Conservation (phyloP, 2,797 vertebrate species). For the Tiaroga cobitis region DNA sequence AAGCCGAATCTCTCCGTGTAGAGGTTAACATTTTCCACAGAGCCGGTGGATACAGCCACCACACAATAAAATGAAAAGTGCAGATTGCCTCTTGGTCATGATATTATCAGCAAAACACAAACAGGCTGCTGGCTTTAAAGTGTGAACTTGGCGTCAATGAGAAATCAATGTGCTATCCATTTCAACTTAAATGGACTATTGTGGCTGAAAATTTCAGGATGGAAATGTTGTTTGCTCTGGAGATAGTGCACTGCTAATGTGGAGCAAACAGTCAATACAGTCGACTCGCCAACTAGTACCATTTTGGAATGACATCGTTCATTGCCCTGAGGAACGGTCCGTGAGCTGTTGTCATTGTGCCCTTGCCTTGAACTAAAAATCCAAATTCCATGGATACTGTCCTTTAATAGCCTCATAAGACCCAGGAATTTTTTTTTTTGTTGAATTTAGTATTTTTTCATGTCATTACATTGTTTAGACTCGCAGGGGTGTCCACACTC, state of each 20-base stretch:
- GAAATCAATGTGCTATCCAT: constrained; percentile 20
- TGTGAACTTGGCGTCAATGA: constrained; percentile 18
- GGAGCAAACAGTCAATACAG: constrained; percentile 5
- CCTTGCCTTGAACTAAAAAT: constrained; percentile 8
- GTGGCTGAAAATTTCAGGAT: background rate
- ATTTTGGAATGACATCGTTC: background rate
- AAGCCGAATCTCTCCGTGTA: background rate
- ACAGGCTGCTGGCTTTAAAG: constrained; percentile 16
- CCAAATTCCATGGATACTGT: background rate
- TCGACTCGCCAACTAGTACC: background rate
- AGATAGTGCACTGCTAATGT: background rate
- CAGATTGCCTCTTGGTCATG: constrained; percentile 6
- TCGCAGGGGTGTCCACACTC: no score
- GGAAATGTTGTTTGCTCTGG: constrained; percentile 15
- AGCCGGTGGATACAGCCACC: background rate
- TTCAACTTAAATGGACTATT: constrained; percentile 4
- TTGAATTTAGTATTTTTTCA: no score
- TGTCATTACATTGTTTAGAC: no score
- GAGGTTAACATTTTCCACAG: constrained; percentile 22
- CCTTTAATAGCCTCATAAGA: background rate
- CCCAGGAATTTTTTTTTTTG: no score
- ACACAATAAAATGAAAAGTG: background rate
- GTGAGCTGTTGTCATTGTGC: background rate
- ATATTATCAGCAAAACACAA: constrained; percentile 22
- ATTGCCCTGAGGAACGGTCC: background rate